These are phyloP conservation scores for Druon quercuslanigerum DNA, from an alignment of 1,140 invertebrate species.

Conservation along the genomic window DNA sequence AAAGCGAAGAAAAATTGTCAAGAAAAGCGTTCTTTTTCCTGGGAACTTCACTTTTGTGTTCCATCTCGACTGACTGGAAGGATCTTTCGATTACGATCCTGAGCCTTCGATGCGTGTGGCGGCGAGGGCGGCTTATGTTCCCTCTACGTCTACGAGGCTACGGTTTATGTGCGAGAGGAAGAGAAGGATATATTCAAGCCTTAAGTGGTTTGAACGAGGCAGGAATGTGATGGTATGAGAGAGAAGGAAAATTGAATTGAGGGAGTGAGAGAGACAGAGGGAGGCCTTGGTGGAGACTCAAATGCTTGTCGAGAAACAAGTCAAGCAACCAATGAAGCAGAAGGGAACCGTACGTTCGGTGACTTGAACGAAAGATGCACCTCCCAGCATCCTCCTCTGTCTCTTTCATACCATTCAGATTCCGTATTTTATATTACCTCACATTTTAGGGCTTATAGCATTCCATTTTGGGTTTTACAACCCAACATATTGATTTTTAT, in stretches of 20 bases:
- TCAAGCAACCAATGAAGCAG: slow-evolving; percentile 24
- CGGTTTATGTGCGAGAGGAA: slow-evolving; percentile 32
- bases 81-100: slow-evolving; percentile 29
- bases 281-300: slow-evolving; percentile 42
- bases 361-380: slow-evolving; percentile 32
- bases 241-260: slow-evolving; percentile 24
- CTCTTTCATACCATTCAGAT: slow-evolving; percentile 2
- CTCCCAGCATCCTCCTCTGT: slow-evolving; percentile 2
- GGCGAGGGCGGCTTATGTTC: slow-evolving; percentile 28
- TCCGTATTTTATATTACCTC: neutral
- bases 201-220: neutral
- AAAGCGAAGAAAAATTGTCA: too few relatives aligned
- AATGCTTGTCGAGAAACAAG: slow-evolving; percentile 45
- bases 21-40: too few relatives aligned
- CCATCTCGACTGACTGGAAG: too few relatives aligned
- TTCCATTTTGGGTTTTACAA: neutral
- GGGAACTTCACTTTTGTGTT: too few relatives aligned
- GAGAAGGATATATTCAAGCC: slow-evolving; percentile 34
- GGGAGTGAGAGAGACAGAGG: slow-evolving; percentile 28
- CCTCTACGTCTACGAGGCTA: too few relatives aligned
- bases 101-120: slow-evolving; percentile 17
- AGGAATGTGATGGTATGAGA: slow-evolving; percentile 15
- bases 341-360: slow-evolving; percentile 30
- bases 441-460: neutral
- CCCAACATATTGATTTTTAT: neutral